Evolutionary conservation across 53 echinoderm and acorn worm genomes (phyloP).

Genomic region (Patiria pectinifera): DNA sequence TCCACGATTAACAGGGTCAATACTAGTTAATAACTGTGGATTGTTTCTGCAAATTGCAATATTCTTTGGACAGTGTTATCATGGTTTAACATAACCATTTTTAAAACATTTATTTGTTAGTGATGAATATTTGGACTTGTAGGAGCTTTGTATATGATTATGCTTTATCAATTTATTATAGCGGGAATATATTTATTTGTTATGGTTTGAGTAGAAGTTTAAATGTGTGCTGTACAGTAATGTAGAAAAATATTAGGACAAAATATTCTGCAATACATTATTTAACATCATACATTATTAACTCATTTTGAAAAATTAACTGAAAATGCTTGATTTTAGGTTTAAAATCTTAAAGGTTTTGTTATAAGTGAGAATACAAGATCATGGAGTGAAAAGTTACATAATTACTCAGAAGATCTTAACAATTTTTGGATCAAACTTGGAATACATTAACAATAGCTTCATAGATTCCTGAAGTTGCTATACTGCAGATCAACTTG

Average conservation of each 20-base stretch:
- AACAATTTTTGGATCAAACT: no score
- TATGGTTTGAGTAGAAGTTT: slow-evolving; percentile 14
- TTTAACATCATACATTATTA: neutral
- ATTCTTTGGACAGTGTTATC: slow-evolving; percentile 23
- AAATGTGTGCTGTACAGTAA: slow-evolving; percentile 52
- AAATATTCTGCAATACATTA: neutral
- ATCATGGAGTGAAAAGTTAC: neutral
- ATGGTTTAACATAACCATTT: neutral
- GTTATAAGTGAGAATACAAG: neutral
- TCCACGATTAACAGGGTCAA: slow-evolving; percentile 45
- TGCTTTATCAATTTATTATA: neutral
- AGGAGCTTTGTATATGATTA: slow-evolving; percentile 34
- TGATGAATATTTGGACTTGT: slow-evolving; percentile 16
- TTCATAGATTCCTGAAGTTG: no score
- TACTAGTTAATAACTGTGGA: neutral
- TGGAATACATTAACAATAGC: no score
- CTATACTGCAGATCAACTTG: no score
- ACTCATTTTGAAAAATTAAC: neutral
- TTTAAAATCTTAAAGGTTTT: neutral
- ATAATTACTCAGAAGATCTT: no score
- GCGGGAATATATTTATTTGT: slow-evolving; percentile 34
- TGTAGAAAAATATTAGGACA: slow-evolving; percentile 2
- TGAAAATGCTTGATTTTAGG: neutral
- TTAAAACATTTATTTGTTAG: slow-evolving; percentile 31
- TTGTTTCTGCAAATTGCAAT: slow-evolving; percentile 51